Conservation (phyloP, 2,888 invertebrate genomes). For the Eulithis prunata region DNA sequence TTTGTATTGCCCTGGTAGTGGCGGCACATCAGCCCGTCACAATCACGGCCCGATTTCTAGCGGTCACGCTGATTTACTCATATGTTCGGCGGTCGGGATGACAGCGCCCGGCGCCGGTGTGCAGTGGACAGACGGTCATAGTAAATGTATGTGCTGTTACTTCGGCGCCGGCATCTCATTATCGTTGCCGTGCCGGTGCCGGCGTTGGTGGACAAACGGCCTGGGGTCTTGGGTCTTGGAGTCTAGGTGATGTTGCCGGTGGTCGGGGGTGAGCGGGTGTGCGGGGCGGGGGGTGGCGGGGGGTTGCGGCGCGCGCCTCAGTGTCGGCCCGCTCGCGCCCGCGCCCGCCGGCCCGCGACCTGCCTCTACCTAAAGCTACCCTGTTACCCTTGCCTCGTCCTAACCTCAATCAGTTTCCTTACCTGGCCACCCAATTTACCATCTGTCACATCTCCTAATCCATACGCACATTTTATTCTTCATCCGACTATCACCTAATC, state of each 20-base stretch:
- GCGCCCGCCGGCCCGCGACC: constrained; percentile 73
- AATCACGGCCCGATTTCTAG: too few species aligned
- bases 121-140: too few species aligned
- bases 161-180: too few species aligned
- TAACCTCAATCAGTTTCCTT: constrained; percentile 71
- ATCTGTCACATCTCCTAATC: constrained; percentile 58
- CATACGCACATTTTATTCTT: constrained; percentile 37
- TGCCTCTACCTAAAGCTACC: constrained; percentile 57
- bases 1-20: too few species aligned
- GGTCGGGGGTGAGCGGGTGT: constrained; percentile 54
- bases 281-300: constrained; percentile 55
- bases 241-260: constrained; percentile 60
- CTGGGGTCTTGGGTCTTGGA: constrained; percentile 53
- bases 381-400: constrained; percentile 61
- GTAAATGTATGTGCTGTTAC: too few species aligned
- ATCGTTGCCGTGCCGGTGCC: too few species aligned
- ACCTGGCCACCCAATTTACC: constrained; percentile 58
- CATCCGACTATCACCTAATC: constrained; percentile 30
- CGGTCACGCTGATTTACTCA: too few species aligned
- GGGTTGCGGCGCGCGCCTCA: constrained; percentile 76
- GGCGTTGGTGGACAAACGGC: constrained; percentile 24
- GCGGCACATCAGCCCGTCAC: too few species aligned
- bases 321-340: constrained; percentile 81
- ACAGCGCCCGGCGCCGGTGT: too few species aligned
- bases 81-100: too few species aligned